Conservation (phyloP, 1,140 invertebrate genomes). For the Drosophila lacertosa region DNA sequence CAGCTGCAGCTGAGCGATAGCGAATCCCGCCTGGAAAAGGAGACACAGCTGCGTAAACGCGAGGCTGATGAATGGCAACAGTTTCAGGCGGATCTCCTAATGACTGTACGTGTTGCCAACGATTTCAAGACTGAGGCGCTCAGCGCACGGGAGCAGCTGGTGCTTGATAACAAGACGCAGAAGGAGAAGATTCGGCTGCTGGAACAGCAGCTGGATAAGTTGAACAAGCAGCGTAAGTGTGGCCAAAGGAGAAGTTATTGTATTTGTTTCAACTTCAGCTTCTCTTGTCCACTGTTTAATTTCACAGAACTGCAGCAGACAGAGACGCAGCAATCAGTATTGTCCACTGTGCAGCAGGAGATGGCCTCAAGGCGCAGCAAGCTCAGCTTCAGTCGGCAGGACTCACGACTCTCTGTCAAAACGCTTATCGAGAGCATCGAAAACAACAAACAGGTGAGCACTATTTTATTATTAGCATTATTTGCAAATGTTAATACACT, state of each 20-base stretch:
- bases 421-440: constrained; percentile 95
- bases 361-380: constrained; percentile 86
- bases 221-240: constrained; percentile 84
- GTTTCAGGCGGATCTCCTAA: constrained; percentile 95
- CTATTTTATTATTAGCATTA: too few species aligned
- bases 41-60: constrained; percentile 86
- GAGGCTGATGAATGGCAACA: constrained; percentile 95
- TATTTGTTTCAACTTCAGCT: background rate
- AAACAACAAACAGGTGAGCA: constrained; percentile 92
- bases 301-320: constrained; percentile 80
- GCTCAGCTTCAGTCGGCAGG: constrained; percentile 87
- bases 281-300: background rate
- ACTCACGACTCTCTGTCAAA: constrained; percentile 93
- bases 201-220: constrained; percentile 91
- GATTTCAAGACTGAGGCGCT: constrained; percentile 96
- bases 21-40: constrained; percentile 86
- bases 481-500: background rate
- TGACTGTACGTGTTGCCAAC: constrained; percentile 96
- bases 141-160: constrained; percentile 91
- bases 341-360: constrained; percentile 86
- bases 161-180: constrained; percentile 92
- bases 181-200: constrained; percentile 90
- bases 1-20: constrained; percentile 85
- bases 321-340: constrained; percentile 85
- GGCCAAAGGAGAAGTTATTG: background rate